These are phyloP conservation scores for Etheostoma perlongum DNA, from an alignment of 2,797 vertebrate species.

Conservation along the genomic window DNA sequence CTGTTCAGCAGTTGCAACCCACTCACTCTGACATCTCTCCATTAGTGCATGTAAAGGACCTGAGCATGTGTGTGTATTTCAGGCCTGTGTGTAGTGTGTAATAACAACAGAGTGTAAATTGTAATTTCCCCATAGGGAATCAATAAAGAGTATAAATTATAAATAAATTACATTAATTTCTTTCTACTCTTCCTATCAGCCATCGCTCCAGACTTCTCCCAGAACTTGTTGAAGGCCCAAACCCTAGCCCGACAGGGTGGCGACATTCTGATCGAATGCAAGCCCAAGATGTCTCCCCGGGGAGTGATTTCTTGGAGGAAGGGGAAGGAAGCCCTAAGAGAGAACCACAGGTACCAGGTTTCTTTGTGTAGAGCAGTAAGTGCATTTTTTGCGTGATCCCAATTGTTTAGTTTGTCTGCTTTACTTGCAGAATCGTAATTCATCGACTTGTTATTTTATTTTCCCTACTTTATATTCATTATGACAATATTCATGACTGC, in stretches of 20 bases:
- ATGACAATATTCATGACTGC: conserved; percentile 56
- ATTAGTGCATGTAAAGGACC: too few relatives aligned
- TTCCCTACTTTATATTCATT: conserved; percentile 67
- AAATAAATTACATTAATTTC: conserved; percentile 5
- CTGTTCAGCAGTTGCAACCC: too few relatives aligned
- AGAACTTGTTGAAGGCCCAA: conserved; percentile 90
- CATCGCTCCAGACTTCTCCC: conserved; percentile 93
- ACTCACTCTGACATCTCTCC: too few relatives aligned
- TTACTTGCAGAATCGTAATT: conserved; percentile 45
- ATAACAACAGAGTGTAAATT: too few relatives aligned
- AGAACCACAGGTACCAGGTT: conserved; percentile 91
- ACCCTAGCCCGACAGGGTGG: conserved; percentile 94
- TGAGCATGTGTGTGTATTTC: too few relatives aligned
- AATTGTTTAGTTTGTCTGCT: conserved; percentile 47
- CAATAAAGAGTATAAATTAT: too few relatives aligned
- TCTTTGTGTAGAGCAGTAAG: conserved; percentile 35
- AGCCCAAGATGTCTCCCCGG: conserved; percentile 94
- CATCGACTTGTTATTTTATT: conserved; percentile 61
- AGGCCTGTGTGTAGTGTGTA: too few relatives aligned
- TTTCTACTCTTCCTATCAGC: conserved; percentile 80
- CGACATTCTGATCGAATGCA: conserved; percentile 94
- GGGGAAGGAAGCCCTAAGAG: conserved; percentile 90
- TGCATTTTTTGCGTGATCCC: conserved; percentile 4
- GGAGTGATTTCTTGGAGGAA: conserved; percentile 96
- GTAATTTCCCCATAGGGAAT: too few relatives aligned